A percentile compares a stretch with the other conserved stretches of the same genome.
Evolutionary conservation across 2,797 vertebrate genomes (phyloP).

Genomic region (Ctenosaura bakeri): DNA sequence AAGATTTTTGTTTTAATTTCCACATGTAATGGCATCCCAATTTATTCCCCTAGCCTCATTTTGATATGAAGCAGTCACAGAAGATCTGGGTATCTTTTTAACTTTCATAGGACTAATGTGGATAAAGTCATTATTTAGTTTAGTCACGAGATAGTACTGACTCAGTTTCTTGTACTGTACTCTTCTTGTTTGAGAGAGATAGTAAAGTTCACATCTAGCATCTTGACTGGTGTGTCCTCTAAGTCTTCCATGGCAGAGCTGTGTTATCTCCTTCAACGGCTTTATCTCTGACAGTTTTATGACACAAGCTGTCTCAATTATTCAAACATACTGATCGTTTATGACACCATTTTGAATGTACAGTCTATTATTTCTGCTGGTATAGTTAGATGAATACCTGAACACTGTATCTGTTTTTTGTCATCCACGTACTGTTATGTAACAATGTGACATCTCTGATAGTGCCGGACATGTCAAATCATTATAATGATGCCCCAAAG

Average conservation of each 20-base stretch:
- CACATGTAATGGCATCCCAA: neutral
- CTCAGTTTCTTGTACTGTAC: neutral
- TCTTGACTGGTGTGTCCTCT: neutral
- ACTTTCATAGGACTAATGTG: neutral
- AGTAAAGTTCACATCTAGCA: neutral
- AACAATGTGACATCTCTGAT: conserved; percentile 23
- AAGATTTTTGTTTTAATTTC: neutral
- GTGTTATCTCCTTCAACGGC: conserved; percentile 21
- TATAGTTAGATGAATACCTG: neutral
- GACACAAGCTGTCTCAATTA: conserved; percentile 38
- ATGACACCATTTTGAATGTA: conserved; percentile 25
- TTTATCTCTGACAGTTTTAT: conserved; percentile 44
- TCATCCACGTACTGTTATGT: neutral
- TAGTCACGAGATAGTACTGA: neutral
- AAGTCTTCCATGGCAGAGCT: neutral
- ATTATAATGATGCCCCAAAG: conserved; percentile 11
- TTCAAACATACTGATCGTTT: conserved; percentile 27
- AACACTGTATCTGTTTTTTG: neutral
- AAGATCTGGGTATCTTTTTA: neutral
- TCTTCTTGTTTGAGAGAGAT: neutral
- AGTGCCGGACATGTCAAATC: conserved; percentile 8
- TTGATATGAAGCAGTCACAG: neutral
- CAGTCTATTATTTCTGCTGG: neutral
- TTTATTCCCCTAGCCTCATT: neutral
- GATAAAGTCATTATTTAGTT: neutral